Percentiles rank a stretch among this genome's conserved stretches.
These are phyloP conservation scores for Tauraco erythrolophus DNA, from an alignment of 2,113 vertebrate genomes.

Conservation along the genomic window DNA sequence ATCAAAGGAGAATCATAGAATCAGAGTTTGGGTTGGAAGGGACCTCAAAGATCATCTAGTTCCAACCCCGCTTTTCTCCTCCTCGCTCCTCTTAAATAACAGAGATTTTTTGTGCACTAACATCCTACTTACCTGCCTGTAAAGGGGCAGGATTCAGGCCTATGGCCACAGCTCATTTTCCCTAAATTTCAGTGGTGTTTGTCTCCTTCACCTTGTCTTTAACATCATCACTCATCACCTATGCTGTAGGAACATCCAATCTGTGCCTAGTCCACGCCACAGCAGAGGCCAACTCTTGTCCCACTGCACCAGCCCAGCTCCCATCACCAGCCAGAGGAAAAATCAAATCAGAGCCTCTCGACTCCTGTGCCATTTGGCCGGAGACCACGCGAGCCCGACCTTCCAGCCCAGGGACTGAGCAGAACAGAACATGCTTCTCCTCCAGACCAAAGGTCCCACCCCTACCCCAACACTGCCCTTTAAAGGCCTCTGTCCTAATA, in stretches of 20 bases:
- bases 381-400: neutral
- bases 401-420: neutral
- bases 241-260: neutral
- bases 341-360: neutral
- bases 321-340: neutral
- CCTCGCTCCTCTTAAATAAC: neutral
- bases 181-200: neutral
- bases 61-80: neutral
- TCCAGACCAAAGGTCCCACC: neutral
- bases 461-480: neutral
- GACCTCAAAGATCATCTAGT: too few relatives aligned
- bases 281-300: neutral
- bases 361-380: neutral
- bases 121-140: neutral
- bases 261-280: neutral
- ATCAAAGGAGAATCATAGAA: neutral
- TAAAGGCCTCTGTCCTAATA: slow-evolving; percentile 5
- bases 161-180: neutral
- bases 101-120: neutral
- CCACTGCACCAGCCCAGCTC: neutral
- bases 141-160: neutral
- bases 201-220: neutral
- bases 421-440: neutral
- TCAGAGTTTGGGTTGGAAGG: too few relatives aligned
- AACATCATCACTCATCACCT: neutral